Base-by-base conservation (phyloP, 2,888 invertebrate genomes). In the Scaptomyza polygonia region DNA sequence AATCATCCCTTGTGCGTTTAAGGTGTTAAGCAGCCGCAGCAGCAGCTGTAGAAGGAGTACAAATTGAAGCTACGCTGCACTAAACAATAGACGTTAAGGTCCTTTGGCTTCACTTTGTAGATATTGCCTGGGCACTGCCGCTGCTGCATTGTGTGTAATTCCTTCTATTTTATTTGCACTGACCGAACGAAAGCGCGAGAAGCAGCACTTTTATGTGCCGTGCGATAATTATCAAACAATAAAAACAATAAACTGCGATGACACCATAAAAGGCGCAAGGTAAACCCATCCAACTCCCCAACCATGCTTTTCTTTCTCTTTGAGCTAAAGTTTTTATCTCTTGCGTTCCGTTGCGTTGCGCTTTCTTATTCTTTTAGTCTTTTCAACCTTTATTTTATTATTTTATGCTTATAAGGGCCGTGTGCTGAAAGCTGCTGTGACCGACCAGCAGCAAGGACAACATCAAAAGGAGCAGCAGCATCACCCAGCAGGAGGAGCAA, bases 211-310 rank as follows among this genome's bases (percentile, higher is more conserved):
- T 72, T 75, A 72, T 75, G 67, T 75, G 72, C 76, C 64, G 70
- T 80, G 84, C 77, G 77, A 82, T 82, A 82, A 82, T 82, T 82
- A 82, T 82, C 84, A 82, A 82, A 82, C 81, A 82, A 82, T 82
- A 83, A 82, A 82, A 82, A 83, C 84, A 82, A 82, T 82, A 82
- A 82, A 83, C 84, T 83, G 75, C 72, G 74, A 77, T 72, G 84
- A 79, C 81, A 83, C 81, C 79, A 67, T 75, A 77, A 72, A 77
- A 78, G 74, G 45, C 59, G 59, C 68, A 61, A 56, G 59, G 62
- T 49, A 56, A 40, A 54, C 11, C n/a, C n/a, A n/a, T n/a, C n/a
- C n/a, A n/a, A n/a, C 4, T 9, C n/a, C 45, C 47, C 8, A 29
- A 34, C 16, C 12, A n/a, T n/a, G n/a, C 36, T 21, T 7, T 27